Evolutionary conservation across 2,797 vertebrate genomes (phyloP).

Genomic region (Paedocypris micromegethes): DNA sequence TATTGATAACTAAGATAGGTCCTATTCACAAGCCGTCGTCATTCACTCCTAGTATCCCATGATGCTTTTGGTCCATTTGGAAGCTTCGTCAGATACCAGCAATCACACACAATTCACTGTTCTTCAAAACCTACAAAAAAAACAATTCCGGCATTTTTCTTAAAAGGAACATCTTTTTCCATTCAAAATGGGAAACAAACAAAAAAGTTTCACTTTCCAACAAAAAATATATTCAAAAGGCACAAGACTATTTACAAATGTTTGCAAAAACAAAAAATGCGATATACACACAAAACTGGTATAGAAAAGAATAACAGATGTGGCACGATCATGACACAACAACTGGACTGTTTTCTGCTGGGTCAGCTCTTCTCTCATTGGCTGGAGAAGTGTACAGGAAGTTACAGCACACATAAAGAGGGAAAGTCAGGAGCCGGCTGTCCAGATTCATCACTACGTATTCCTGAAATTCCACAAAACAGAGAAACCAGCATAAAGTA

Average conservation of each 20-base stretch:
- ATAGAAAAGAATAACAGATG: constrained; percentile 36
- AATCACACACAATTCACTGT: too few relatives aligned
- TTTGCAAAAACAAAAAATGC: constrained; percentile 24
- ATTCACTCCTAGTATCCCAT: too few relatives aligned
- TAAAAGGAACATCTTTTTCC: too few relatives aligned
- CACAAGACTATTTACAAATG: constrained; percentile 33
- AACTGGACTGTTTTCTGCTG: neutral
- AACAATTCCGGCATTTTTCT: too few relatives aligned
- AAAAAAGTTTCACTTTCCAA: too few relatives aligned
- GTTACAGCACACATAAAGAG: constrained; percentile 95
- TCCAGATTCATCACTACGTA: constrained; percentile 96
- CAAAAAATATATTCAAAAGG: constrained; percentile 14
- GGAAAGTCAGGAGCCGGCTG: constrained; percentile 87
- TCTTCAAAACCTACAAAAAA: too few relatives aligned
- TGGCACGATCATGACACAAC: constrained; percentile 38
- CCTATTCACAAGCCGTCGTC: too few relatives aligned
- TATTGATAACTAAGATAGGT: too few relatives aligned
- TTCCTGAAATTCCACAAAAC: constrained; percentile 68
- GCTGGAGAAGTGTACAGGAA: constrained; percentile 86
- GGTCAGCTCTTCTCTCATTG: constrained; percentile 67
- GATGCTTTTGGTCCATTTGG: too few relatives aligned
- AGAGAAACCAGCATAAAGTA: neutral
- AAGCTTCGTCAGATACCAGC: too few relatives aligned
- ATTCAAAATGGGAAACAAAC: too few relatives aligned
- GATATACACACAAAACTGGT: constrained; percentile 25